Evolutionary conservation across 2,113 vertebrate genomes (phyloP).

Genomic region (Nycticorax nycticorax): DNA sequence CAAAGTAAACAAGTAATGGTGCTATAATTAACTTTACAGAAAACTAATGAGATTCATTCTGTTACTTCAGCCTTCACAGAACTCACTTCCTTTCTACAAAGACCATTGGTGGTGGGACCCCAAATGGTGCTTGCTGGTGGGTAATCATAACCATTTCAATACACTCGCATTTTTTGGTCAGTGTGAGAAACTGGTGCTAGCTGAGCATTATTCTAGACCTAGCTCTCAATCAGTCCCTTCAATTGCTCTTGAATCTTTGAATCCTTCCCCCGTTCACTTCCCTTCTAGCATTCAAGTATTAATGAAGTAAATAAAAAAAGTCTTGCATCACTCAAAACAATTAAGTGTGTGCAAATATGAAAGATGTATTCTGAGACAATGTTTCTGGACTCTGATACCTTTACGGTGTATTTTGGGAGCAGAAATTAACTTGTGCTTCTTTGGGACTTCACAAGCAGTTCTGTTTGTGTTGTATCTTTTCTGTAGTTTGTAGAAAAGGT

Average conservation of each 20-base stretch:
- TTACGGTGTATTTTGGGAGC: not conserved
- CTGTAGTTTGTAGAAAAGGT: not conserved
- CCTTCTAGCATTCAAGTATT: not conserved
- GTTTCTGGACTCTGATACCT: not conserved
- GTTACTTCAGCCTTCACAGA: not conserved
- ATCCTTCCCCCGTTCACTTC: not conserved
- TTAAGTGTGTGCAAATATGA: not conserved
- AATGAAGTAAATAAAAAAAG: not conserved
- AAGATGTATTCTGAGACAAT: not conserved
- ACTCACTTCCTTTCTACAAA: not conserved
- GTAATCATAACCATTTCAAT: not conserved
- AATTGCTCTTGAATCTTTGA: not conserved
- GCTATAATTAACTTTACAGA: constrained; percentile 33
- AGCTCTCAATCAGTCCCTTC: not conserved
- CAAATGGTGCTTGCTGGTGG: not conserved
- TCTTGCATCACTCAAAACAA: not conserved
- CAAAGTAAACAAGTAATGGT: not conserved
- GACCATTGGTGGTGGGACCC: not conserved
- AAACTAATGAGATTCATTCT: not conserved
- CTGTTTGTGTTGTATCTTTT: not conserved
- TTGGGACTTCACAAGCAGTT: not conserved
- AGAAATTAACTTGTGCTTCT: not conserved
- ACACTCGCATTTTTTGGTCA: not conserved
- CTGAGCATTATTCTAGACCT: not conserved
- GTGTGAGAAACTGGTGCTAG: not conserved